Base-by-base conservation (phyloP, 2,888 invertebrate genomes). In the Choreutis nemorana region DNA sequence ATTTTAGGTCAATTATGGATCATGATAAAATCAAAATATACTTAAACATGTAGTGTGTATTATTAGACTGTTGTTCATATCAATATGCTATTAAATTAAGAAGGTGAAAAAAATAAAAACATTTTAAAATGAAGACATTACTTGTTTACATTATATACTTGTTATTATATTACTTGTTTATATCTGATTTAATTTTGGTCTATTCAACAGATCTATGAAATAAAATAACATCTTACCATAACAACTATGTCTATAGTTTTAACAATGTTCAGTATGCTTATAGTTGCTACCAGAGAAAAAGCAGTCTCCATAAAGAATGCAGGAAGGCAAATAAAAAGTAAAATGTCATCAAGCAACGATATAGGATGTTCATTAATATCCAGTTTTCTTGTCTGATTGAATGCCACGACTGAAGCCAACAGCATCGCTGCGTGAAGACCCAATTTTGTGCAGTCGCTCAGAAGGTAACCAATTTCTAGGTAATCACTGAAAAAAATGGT, bases 231-330 rank as follows among this genome's bases (percentile, higher is more conserved):
- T 14, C 64, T 65, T 55, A 84, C 84, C 81, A 84, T 84, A 3
- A 84, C 48, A 30, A 79, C 36, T 27, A 80, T 78, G 28, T 80
- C 79, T n/a, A 78, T 52, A 25, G 81, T 71, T 35, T 79, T 81
- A 14, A 84, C 49, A 26, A 77, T 49, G 39, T 83, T 81, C 2
- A 66, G 40, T 23, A 80, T 67, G 24, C 65, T 73, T 18, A 86
- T 67, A 1, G 87, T 86, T 1, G 90, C 87, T 7, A 87, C 73
- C 41, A 89, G 75, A 36, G 85, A 86, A 34, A 90, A 82, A 23
- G 87, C 82, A 1, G 86, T 84, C 48, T 87, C 86, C 42, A 88
- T 65, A 48, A 88, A 87, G 64, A 87, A 89, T 9, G 87, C 87
- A 0, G 89, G 89, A 11, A 89, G 65, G 35, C 88, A 87, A 29